Evolutionary conservation across 2,888 invertebrate genomes (phyloP), one percentile per base, ranked within the genome.

Genomic region (Schizotus pectinicornis): DNA sequence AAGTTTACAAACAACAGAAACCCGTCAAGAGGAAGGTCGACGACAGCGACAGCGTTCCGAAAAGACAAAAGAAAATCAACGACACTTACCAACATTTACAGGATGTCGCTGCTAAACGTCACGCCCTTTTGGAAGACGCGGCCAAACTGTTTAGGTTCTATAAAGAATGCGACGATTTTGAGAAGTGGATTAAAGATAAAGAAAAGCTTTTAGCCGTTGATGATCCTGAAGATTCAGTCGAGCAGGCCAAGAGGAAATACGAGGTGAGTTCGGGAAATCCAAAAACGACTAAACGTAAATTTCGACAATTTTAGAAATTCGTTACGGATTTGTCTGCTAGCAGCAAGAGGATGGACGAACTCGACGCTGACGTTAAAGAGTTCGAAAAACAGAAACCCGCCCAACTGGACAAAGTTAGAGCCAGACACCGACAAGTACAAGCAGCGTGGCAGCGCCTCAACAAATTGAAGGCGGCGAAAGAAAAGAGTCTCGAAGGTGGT

Each of bases 91-190:
- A 88, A 43, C 89, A 94, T 66, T 85, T 98, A 3, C 85, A 90
- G 51, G 86, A 91, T 55, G 84, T 94, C 58, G 94, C 95, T 0
- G 83, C 88, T 70, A 87, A 89, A 14, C 86, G 98, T 0, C 90
- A 92, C 63, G 88, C 90, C 0, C 86, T 94, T 35, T 83, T 98
- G 3, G 94, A 95, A 68, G 98, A 98, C 75, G 92, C 97, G 0
- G 94, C 96, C 68, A 87, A 93, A 68, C 81, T 98, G 55, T 97
- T 92, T 80, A 91, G 91, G 50, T 97, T 98, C 83, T 96, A 94
- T 81, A 88, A 93, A 7, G 98, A 98, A 76, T 98, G 98, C 79
- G 97, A 98, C 72, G 96, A 96, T 80, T 97, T 99, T 76, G 97
- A 98, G 79, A 89, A 89, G 69, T 99, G 98, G 98, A 95, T 98